Base-by-base conservation (phyloP, 2,797 vertebrate species). In the Sardinella longiceps region DNA sequence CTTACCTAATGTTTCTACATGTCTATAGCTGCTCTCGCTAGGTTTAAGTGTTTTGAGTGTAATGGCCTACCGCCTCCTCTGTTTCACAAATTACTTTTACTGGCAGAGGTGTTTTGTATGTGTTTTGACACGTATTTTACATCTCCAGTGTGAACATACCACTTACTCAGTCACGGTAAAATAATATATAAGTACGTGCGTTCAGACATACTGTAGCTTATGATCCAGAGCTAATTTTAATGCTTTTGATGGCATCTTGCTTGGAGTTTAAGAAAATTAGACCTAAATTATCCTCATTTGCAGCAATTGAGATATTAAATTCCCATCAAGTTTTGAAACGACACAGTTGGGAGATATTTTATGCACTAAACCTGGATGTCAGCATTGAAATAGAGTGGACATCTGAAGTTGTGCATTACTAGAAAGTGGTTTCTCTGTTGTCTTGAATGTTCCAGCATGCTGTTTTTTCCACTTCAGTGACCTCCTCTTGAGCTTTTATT, bases 301-400 rank as follows among this genome's bases (percentile, higher is more conserved):
- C 70, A 33, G 70, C 37, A 77, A 77, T 77, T 43, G 15, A 37
- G 37, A 39, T 23, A 77, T 77, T 39, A 18, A 77, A 77, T 18
- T 77, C 15, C 33, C 37, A 43, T 77, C 70, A 77, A 43, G 70
- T 70, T 70, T 77, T 37, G 9, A 77, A 77, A 77, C 70, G 5
- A 7, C 70, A 77, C 70, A 15, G 43, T 37, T 77, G 37, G 37
- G 37, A 77, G 7, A 39, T 77, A 1, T 20, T 77, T 43, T 43
- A 77, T 1, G 39, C 2, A 20, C 63, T 33, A 63, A 25, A 43
- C 43, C 25, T 30, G 25, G 2, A n/a, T 25, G 9, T 15, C 12
- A 33, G 4, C 6, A n/a, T 33, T 33, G 53, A 81, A n/a, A 84
- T 84, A 91, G 84, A 88, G 82, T 45, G 14, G 77, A 80, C n/a